Base-by-base conservation (phyloP, 2,888 invertebrate species). In the Patella ulyssiponensis region DNA sequence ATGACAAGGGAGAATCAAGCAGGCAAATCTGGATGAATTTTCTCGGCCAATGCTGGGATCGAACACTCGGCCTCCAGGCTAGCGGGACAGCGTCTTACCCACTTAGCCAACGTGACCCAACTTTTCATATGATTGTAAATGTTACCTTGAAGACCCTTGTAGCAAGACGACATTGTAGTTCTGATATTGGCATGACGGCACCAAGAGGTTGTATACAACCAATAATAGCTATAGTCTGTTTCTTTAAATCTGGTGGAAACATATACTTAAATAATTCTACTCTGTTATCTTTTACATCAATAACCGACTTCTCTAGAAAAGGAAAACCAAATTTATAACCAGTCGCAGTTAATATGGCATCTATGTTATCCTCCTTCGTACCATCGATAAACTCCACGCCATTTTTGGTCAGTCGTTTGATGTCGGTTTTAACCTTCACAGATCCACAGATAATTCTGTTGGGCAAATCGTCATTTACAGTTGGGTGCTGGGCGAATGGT, bases 161-260 rank as follows among this genome's bases (percentile, higher is more conserved):
- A 70, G 92, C 92, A 82, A 92, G 88, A 11, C 93, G 87, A 56
- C 92, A 90, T 83, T 93, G 93, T 84, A 93, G 84, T 82, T 93
- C 93, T n/a, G 91, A 87, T 1, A 93, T 91, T 0, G 93, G 93
- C 87, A 92, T 91, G 17, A 93, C 87, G 3, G 92, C 91, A 12
- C 93, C 93, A 20, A 90, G 82, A 0, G 92, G 92, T 86, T 93
- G 92, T 44, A 92, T 84, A 76, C 90, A 90, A 11, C 92, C 93
- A 77, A 93, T 91, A 20, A 93, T 86, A 52, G 92, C 92, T 71
- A 93, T 83, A 0, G 92, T 92, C 14, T 80, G 81, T 7, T 86
- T 86, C 33, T 83, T 78, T 15, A 91, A 82, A 51, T 90, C 84
- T 0, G 92, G 91, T 12, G 92, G 91, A 77, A 91, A 92, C 82